phyloP scores from a whole-genome alignment of 2,888 invertebrate genomes.

The Podotricha telesiphe region DNA sequence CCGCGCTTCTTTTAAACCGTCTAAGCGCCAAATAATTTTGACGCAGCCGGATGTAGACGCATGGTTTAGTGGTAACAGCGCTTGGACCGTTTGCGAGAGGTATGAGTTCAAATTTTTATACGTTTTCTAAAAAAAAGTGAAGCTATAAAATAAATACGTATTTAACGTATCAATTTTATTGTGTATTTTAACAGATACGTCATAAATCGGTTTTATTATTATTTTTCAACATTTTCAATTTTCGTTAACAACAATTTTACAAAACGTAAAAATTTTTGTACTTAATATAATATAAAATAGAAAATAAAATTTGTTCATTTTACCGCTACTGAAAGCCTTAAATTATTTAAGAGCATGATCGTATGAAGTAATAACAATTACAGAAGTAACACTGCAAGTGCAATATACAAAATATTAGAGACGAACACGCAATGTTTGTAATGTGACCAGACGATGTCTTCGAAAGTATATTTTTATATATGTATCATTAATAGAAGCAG shows the following conservation, averaged over 20 bases:
- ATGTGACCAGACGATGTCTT: not conserved
- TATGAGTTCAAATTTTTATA: no score
- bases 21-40: no score
- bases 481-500: no score
- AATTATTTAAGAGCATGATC: conserved; percentile 10
- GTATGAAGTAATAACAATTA: conserved; percentile 18
- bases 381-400: conserved; percentile 14
- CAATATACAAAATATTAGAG: conserved; percentile 18
- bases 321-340: conserved; percentile 2
- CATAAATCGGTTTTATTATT: not conserved
- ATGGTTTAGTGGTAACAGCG: no score
- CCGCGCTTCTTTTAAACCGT: no score
- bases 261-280: conserved; percentile 20
- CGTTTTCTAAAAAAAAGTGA: no score
- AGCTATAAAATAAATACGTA: no score
- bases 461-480: no score
- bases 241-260: conserved; percentile 22
- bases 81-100: no score
- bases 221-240: conserved; percentile 14
- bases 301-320: conserved; percentile 5
- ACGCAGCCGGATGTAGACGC: no score
- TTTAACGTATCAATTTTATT: no score
- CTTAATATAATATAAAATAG: not conserved
- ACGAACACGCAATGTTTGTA: not conserved
- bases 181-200: no score